A percentile compares a stretch with the other conserved stretches of the same genome.
These are phyloP conservation scores for Lamproptera curius DNA, from an alignment of 2,888 invertebrate species.

Conservation along the genomic window DNA sequence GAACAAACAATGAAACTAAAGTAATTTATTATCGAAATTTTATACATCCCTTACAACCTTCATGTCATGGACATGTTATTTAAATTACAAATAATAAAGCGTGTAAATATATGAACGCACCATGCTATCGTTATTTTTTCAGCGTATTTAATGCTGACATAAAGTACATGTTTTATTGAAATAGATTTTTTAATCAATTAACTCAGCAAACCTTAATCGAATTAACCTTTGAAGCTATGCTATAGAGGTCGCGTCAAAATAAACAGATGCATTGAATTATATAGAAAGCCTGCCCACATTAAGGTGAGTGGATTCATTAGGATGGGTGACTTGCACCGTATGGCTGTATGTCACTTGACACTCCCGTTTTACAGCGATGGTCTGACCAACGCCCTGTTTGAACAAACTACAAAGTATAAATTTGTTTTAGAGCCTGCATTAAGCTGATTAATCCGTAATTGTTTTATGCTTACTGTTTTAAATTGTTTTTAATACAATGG, in stretches of 20 bases:
- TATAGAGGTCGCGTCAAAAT: conserved; percentile 55
- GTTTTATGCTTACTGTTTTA: conserved; percentile 41
- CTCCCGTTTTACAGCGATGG: conserved; percentile 30
- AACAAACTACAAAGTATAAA: conserved; percentile 37
- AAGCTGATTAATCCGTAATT: conserved; percentile 59
- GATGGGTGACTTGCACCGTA: conserved; percentile 63
- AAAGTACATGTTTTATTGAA: conserved; percentile 12
- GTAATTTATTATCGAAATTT: too few species aligned
- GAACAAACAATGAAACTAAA: too few species aligned
- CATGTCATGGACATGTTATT: too few species aligned
- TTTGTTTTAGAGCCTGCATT: conserved; percentile 51
- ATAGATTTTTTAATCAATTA: conserved; percentile 22
- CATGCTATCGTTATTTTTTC: too few species aligned
- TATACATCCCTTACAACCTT: too few species aligned
- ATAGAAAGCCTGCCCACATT: conserved; percentile 44
- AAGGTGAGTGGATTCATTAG: conserved; percentile 62
- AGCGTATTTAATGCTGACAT: too few species aligned
- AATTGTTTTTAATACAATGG: conserved; percentile 35
- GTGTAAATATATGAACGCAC: too few species aligned
- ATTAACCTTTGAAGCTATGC: conserved; percentile 38
- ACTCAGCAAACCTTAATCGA: conserved; percentile 30
- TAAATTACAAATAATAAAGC: too few species aligned
- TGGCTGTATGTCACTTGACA: conserved; percentile 52
- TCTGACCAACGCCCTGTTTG: conserved; percentile 41
- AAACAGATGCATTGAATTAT: conserved; percentile 59